phyloP scores from a whole-genome alignment of 2,797 vertebrate genomes.

The Brachyalestes nurse region DNA sequence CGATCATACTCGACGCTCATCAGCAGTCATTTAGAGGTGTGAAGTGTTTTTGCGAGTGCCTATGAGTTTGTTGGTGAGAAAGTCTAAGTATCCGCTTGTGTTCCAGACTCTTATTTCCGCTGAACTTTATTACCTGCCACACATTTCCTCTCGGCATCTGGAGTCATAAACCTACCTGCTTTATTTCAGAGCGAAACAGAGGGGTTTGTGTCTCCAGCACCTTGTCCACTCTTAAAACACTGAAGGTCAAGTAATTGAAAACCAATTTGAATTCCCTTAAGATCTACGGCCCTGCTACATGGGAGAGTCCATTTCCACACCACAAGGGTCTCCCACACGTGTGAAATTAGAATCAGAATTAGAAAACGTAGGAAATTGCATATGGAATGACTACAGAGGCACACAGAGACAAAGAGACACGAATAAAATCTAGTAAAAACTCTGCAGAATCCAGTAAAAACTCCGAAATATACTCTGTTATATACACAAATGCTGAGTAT shows the following conservation, averaged over 20 bases:
- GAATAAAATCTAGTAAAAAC: too few relatives aligned
- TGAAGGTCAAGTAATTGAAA: background rate
- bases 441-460: too few relatives aligned
- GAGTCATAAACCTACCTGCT: slow-evolving; percentile 54
- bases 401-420: too few relatives aligned
- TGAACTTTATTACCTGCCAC: slow-evolving; percentile 58
- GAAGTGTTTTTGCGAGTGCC: background rate
- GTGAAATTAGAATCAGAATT: too few relatives aligned
- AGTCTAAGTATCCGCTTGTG: background rate
- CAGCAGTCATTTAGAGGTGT: slow-evolving; percentile 31
- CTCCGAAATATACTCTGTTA: too few relatives aligned
- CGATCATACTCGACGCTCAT: slow-evolving; percentile 24
- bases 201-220: slow-evolving; percentile 7
- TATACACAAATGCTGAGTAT: too few relatives aligned
- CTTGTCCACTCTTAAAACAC: background rate
- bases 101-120: slow-evolving; percentile 40
- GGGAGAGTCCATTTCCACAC: slow-evolving; percentile 6
- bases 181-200: slow-evolving; percentile 23
- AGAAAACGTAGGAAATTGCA: too few relatives aligned
- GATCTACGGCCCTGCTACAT: slow-evolving; percentile 18
- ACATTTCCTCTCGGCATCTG: slow-evolving; percentile 61
- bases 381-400: too few relatives aligned
- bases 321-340: background rate
- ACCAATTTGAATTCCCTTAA: slow-evolving; percentile 2
- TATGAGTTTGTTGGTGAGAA: background rate